Evolutionary conservation across 2,888 invertebrate species (phyloP).

Genomic region (Seira musarum): DNA sequence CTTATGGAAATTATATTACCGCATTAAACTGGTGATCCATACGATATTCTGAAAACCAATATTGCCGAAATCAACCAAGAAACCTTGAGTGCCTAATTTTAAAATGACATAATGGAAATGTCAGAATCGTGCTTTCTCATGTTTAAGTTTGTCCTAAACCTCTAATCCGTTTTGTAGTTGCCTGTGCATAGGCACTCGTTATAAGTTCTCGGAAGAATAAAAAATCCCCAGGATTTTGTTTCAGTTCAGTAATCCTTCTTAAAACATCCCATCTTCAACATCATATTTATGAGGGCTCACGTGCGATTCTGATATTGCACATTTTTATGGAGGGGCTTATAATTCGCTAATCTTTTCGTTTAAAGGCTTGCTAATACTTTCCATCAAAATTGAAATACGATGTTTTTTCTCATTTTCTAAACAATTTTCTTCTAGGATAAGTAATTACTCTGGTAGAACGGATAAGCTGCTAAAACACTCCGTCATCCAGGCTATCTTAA

Average conservation of each 20-base stretch:
- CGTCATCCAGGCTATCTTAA: not conserved
- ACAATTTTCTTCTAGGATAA: not conserved
- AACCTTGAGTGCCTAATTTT: too few relatives aligned
- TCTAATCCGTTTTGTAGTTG: too few relatives aligned
- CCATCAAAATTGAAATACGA: not conserved
- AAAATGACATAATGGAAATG: too few relatives aligned
- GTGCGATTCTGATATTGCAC: not conserved
- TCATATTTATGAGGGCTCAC: not conserved
- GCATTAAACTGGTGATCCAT: too few relatives aligned
- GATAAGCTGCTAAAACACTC: not conserved
- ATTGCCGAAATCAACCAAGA: too few relatives aligned
- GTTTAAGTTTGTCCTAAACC: too few relatives aligned
- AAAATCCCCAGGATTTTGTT: too few relatives aligned
- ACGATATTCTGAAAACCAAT: too few relatives aligned
- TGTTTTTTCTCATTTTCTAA: not conserved
- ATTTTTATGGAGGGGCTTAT: not conserved
- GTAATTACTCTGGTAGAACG: not conserved
- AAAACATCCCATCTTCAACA: not conserved
- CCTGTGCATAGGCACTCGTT: too few relatives aligned
- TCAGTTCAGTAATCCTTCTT: not conserved
- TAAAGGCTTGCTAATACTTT: not conserved
- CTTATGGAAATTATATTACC: too few relatives aligned
- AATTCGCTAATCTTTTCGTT: not conserved
- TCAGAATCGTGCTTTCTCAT: too few relatives aligned
- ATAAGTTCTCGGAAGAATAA: too few relatives aligned